Conservation (phyloP, 35 echinoderm and acorn worm genomes). For the Ophiothrix spiculata region DNA sequence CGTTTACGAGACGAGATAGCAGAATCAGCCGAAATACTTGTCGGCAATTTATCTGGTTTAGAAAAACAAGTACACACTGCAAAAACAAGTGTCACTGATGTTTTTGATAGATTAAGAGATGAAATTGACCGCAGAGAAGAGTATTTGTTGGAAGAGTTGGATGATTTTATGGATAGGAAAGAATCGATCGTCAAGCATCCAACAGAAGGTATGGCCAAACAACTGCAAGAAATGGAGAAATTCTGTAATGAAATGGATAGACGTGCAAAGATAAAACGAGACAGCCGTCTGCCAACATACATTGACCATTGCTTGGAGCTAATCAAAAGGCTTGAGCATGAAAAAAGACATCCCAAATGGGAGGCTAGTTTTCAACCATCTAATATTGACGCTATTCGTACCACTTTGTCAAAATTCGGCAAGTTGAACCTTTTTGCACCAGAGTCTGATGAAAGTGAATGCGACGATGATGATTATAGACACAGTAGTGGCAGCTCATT, state of each 20-base stretch:
- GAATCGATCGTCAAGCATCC: not conserved
- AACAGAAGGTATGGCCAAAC: not conserved
- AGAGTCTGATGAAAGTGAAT: not conserved
- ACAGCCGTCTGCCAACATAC: not conserved
- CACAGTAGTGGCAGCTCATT: not conserved
- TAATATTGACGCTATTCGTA: not conserved
- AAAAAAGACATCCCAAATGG: not conserved
- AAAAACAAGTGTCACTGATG: not conserved
- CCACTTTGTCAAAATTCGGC: not conserved
- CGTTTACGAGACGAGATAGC: not conserved
- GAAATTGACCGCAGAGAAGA: not conserved
- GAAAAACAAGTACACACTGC: not conserved
- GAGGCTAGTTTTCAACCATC: not conserved
- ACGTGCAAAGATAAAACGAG: not conserved
- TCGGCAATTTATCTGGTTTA: not conserved
- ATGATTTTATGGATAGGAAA: not conserved
- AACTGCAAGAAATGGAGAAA: not conserved
- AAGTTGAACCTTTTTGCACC: not conserved
- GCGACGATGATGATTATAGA: not conserved
- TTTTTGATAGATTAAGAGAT: not conserved
- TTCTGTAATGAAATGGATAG: constrained; percentile 10
- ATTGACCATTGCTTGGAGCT: not conserved
- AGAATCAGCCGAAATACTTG: not conserved
- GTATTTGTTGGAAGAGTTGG: not conserved
- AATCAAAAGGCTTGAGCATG: not conserved